Evolutionary conservation across 2,888 invertebrate species (phyloP).

Genomic region (Lasioglossum vierecki): DNA sequence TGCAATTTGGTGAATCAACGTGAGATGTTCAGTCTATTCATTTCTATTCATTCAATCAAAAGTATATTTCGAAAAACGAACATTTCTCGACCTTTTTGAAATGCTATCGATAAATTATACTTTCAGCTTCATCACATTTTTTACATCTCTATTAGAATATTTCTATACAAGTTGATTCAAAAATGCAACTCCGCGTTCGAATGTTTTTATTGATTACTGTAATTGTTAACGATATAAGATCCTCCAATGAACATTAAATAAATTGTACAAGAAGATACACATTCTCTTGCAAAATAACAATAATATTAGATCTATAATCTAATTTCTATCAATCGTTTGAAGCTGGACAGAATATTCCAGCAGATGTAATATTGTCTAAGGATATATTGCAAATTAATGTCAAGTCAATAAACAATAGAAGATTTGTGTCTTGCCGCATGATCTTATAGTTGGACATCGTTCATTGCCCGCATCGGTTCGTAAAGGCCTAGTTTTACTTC

Average conservation of each 20-base stretch:
- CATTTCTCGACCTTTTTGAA: not conserved
- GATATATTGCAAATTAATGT: not conserved
- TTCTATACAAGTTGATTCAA: not conserved
- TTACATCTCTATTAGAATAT: not conserved
- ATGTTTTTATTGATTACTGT: not conserved
- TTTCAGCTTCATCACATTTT: too few relatives aligned
- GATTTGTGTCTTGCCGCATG: not conserved
- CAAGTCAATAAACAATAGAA: not conserved
- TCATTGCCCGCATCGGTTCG: slow-evolving; percentile 23
- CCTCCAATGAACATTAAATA: not conserved
- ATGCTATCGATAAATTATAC: too few relatives aligned
- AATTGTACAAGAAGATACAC: not conserved
- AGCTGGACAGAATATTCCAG: not conserved
- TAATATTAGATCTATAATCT: too few relatives aligned
- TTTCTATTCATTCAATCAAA: not conserved
- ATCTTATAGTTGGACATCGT: slow-evolving; percentile 13
- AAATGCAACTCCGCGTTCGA: not conserved
- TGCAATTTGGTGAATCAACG: not conserved
- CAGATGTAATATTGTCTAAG: not conserved
- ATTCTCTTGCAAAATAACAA: not conserved
- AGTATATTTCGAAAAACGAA: not conserved
- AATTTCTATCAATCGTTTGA: not conserved
- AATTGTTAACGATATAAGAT: not conserved
- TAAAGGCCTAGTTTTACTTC: slow-evolving; percentile 43
- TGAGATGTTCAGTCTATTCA: not conserved